A percentile compares a stretch with the other conserved stretches of the same genome.
phyloP scores from a whole-genome alignment of 2,888 invertebrate genomes.

The Drosophila anomalipes region DNA sequence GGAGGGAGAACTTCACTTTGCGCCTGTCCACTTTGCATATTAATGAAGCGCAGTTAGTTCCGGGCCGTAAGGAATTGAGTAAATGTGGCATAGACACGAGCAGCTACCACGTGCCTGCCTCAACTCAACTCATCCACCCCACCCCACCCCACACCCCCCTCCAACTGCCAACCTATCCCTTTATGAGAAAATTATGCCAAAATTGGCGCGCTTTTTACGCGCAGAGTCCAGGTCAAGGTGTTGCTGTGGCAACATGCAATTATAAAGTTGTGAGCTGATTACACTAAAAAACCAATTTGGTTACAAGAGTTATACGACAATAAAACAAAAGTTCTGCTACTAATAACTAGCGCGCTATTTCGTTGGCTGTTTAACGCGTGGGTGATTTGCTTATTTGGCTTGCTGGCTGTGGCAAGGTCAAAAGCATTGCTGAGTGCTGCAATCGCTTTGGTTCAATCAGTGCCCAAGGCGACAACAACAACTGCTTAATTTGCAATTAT shows the following conservation, averaged over 20 bases:
- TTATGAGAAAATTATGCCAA: background rate
- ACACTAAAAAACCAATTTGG: background rate
- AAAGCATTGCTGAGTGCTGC: constrained; percentile 38
- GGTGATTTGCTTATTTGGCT: constrained; percentile 26
- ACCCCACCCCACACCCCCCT: background rate
- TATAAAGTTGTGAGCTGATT: constrained; percentile 22
- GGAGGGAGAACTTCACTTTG: constrained; percentile 8
- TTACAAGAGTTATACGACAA: background rate
- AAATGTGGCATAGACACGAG: constrained; percentile 68
- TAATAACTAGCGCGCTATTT: constrained; percentile 11
- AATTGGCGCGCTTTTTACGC: constrained; percentile 7
- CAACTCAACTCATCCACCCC: background rate
- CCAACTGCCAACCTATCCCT: background rate
- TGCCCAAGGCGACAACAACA: constrained; percentile 58
- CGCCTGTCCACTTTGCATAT: constrained; percentile 70
- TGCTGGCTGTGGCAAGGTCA: constrained; percentile 34
- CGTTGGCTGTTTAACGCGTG: constrained; percentile 35
- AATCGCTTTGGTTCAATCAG: constrained; percentile 67
- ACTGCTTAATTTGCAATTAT: constrained; percentile 76
- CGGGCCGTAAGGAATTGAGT: constrained; percentile 56
- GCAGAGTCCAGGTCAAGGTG: constrained; percentile 48
- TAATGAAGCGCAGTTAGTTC: constrained; percentile 64
- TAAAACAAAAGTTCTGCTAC: constrained; percentile 43
- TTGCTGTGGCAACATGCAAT: constrained; percentile 39
- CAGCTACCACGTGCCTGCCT: constrained; percentile 46